A percentile compares a stretch with the other conserved stretches of the same genome.
Evolutionary conservation across 2,888 invertebrate genomes (phyloP).

Genomic region (Drosophila acutilabella): DNA sequence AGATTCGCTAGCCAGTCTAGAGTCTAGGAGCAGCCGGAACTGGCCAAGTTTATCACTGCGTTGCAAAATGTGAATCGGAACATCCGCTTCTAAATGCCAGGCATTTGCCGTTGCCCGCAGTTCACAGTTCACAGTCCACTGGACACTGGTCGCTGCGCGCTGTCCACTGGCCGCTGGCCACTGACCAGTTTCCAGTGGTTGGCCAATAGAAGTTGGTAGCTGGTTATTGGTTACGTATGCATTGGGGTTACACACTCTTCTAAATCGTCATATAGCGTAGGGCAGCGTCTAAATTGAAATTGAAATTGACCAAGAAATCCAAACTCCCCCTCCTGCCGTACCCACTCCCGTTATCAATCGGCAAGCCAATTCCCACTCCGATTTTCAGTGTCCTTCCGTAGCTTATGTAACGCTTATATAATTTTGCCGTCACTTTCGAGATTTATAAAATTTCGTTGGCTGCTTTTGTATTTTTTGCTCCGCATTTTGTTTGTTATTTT

Average conservation of each 20-base stretch:
- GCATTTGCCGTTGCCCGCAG: conserved; percentile 43
- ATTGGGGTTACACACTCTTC: conserved; percentile 54
- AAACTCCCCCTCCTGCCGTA: background rate
- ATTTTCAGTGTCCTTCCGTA: conserved; percentile 22
- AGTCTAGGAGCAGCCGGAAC: conserved; percentile 63
- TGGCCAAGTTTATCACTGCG: conserved; percentile 77
- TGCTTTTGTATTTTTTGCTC: conserved; percentile 30
- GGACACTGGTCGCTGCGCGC: background rate
- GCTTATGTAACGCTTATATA: conserved; percentile 78
- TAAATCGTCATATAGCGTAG: conserved; percentile 34
- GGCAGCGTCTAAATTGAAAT: conserved; percentile 54
- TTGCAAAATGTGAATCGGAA: conserved; percentile 81
- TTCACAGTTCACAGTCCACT: conserved; percentile 6
- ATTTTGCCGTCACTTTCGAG: conserved; percentile 76
- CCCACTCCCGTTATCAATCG: conserved; percentile 1
- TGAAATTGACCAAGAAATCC: conserved; percentile 62
- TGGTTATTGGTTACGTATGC: conserved; percentile 51
- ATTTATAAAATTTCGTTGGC: conserved; percentile 67
- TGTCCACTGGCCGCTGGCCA: background rate
- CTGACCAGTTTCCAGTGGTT: conserved; percentile 10
- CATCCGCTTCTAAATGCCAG: conserved; percentile 80
- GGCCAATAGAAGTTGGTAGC: conserved; percentile 9
- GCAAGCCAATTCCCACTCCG: background rate
- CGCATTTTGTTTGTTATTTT: conserved; percentile 17
- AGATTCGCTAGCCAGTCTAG: conserved; percentile 1